These are phyloP conservation scores for Erannis defoliaria DNA, from an alignment of 2,888 invertebrate species.

Conservation along the genomic window DNA sequence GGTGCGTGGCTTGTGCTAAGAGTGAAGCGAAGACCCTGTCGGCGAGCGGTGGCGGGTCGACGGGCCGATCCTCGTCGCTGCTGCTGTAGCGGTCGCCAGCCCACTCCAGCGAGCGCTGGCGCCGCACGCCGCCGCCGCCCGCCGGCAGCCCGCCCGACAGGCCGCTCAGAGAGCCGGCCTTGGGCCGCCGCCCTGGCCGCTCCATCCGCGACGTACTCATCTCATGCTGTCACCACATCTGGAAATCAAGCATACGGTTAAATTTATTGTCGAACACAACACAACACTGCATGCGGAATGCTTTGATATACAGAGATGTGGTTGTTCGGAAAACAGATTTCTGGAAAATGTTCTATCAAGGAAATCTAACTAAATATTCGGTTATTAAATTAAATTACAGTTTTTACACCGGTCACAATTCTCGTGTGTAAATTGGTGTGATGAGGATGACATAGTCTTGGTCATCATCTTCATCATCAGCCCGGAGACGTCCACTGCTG, in stretches of 20 bases:
- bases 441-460: too few species aligned
- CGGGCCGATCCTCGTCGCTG: conserved; percentile 83
- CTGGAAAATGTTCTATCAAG: too few species aligned
- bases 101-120: conserved; percentile 87
- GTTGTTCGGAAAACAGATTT: too few species aligned
- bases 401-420: too few species aligned
- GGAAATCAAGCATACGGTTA: conserved; percentile 45
- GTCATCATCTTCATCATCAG: too few species aligned
- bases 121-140: conserved; percentile 68
- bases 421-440: too few species aligned
- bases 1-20: conserved; percentile 84
- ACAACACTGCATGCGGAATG: too few species aligned
- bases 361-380: too few species aligned
- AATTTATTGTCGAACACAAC: too few species aligned
- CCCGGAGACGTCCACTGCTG: too few species aligned
- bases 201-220: conserved; percentile 76
- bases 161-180: conserved; percentile 80
- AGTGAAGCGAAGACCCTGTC: conserved; percentile 84
- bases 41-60: conserved; percentile 80
- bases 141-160: conserved; percentile 71
- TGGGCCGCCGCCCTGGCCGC: conserved; percentile 77
- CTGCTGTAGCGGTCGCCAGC: conserved; percentile 86
- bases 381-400: too few species aligned
- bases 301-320: too few species aligned
- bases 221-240: conserved; percentile 72